These are phyloP conservation scores for Anarhynchus alexandrinus DNA, from an alignment of 2,113 vertebrate genomes.

Conservation along the genomic window DNA sequence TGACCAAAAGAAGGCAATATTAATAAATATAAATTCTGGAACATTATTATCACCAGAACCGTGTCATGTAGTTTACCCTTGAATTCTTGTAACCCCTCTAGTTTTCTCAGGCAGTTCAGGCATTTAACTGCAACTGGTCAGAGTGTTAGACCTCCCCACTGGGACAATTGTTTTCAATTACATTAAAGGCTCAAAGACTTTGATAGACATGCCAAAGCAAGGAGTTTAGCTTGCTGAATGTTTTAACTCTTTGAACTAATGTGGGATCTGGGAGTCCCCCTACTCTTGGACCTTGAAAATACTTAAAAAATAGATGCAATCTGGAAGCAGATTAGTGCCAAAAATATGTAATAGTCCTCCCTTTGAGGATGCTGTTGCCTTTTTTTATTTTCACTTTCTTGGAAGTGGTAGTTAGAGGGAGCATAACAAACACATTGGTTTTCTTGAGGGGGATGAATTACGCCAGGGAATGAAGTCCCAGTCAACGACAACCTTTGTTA, in stretches of 20 bases:
- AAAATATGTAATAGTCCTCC: slow-evolving; percentile 33
- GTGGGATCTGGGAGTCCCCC: slow-evolving; percentile 35
- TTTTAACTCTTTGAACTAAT: slow-evolving; percentile 72
- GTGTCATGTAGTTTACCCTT: slow-evolving; percentile 66
- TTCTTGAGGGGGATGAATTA: background rate
- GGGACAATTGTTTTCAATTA: slow-evolving; percentile 77
- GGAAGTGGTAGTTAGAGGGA: background rate
- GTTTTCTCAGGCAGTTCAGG: slow-evolving; percentile 72
- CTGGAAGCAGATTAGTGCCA: slow-evolving; percentile 45
- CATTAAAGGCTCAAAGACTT: slow-evolving; percentile 71
- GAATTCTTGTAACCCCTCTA: slow-evolving; percentile 68
- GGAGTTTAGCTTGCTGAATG: slow-evolving; percentile 64
- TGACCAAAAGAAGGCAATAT: slow-evolving; percentile 77
- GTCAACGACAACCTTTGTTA: background rate
- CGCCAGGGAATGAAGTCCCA: background rate
- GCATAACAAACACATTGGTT: slow-evolving; percentile 1
- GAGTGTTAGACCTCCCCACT: slow-evolving; percentile 65
- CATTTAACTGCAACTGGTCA: slow-evolving; percentile 67
- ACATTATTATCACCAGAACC: slow-evolving; percentile 71
- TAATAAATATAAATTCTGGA: slow-evolving; percentile 83
- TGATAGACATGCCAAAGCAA: slow-evolving; percentile 63
- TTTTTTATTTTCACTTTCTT: slow-evolving; percentile 22
- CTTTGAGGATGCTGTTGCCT: slow-evolving; percentile 6
- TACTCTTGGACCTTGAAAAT: slow-evolving; percentile 60
- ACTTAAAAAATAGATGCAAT: slow-evolving; percentile 57